Conservation (phyloP, 2,888 invertebrate species). For the Achlya flavicornis region DNA sequence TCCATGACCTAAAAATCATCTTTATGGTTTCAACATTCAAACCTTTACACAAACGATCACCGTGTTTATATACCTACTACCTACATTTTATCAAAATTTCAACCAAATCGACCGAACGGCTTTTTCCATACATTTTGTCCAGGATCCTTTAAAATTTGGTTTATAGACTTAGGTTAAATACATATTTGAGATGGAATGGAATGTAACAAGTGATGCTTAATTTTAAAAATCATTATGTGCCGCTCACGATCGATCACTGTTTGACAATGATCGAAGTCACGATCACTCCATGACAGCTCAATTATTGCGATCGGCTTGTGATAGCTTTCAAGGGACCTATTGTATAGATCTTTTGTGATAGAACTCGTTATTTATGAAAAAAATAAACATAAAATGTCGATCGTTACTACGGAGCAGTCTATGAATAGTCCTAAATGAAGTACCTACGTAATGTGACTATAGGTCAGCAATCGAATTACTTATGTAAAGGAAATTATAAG, state of each 20-base stretch:
- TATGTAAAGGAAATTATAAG: neutral
- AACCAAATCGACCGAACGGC: too few species aligned
- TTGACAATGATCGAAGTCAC: conserved; percentile 44
- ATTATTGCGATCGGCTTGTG: conserved; percentile 27
- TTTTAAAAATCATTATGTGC: conserved; percentile 22
- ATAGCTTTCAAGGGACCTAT: conserved; percentile 28
- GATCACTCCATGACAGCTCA: conserved; percentile 30
- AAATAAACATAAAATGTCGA: neutral
- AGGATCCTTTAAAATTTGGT: too few species aligned
- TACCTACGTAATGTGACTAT: too few species aligned
- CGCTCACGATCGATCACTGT: conserved; percentile 29
- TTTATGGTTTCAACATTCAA: too few species aligned
- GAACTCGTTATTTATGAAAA: neutral
- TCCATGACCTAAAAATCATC: too few species aligned
- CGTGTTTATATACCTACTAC: too few species aligned
- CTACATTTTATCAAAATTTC: too few species aligned
- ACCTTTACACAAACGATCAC: too few species aligned
- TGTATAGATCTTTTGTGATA: conserved; percentile 17
- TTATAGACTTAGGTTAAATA: too few species aligned
- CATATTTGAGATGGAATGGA: neutral
- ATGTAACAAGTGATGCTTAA: neutral
- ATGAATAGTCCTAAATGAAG: neutral
- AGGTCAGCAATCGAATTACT: neutral
- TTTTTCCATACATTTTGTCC: too few species aligned
- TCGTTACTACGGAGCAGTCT: neutral